Evolutionary conservation across 2,113 vertebrate species (phyloP).

Genomic region (Urocolius indicus): DNA sequence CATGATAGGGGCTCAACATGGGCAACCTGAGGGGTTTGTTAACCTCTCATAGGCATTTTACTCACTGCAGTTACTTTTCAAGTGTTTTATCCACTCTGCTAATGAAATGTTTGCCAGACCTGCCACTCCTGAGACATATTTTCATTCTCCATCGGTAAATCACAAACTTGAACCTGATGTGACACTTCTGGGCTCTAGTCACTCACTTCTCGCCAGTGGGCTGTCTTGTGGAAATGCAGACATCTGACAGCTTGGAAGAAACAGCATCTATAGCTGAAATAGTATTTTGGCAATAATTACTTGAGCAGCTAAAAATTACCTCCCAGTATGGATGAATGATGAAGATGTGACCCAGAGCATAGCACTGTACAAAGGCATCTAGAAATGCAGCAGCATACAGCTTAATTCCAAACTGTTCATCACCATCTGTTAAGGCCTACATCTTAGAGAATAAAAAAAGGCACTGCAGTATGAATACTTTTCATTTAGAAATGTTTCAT

Average conservation of each 20-base stretch:
- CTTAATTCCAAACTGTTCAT: background rate
- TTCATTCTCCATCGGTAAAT: background rate
- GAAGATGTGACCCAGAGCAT: background rate
- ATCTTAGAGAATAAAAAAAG: background rate
- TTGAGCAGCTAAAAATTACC: background rate
- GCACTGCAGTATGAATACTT: background rate
- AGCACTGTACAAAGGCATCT: background rate
- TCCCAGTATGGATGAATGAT: background rate
- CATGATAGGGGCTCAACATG: background rate
- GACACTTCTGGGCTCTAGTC: background rate
- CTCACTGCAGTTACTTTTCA: background rate
- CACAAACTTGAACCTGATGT: background rate
- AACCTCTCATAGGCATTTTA: background rate
- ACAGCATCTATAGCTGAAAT: background rate
- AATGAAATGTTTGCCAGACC: background rate
- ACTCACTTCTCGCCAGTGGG: background rate
- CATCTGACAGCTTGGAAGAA: background rate
- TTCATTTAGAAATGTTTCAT: background rate
- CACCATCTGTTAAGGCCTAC: conserved; percentile 21
- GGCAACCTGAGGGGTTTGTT: rapidly evolving
- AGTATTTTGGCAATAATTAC: background rate
- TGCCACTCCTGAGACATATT: background rate
- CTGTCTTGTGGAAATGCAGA: background rate
- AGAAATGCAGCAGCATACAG: background rate
- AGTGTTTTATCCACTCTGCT: background rate